Evolutionary conservation across 2,888 invertebrate species (phyloP).

Genomic region (Thera obeliscata): DNA sequence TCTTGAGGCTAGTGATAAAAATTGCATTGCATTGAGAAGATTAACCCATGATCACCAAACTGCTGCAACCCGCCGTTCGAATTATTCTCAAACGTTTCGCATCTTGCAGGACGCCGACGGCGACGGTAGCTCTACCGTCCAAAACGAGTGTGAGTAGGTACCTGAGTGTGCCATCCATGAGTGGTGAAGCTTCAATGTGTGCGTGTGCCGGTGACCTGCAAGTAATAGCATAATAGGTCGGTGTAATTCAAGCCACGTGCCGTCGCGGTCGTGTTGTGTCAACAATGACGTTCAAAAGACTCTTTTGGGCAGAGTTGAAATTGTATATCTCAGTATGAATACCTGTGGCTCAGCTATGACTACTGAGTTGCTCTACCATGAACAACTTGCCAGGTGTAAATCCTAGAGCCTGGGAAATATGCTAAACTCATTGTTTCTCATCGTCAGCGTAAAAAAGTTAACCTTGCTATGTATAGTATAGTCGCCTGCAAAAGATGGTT

Average conservation of each 20-base stretch:
- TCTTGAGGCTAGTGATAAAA: neutral
- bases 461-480: no score
- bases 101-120: neutral
- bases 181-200: conserved; percentile 17
- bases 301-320: conserved; percentile 15
- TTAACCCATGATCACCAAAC: neutral
- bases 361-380: neutral
- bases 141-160: neutral
- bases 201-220: conserved; percentile 31
- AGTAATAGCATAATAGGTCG: conserved; percentile 26
- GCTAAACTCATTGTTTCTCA: no score
- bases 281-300: conserved; percentile 32
- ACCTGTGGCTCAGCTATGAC: neutral
- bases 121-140: no score
- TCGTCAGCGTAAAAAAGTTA: no score
- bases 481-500: no score
- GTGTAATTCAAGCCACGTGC: conserved; percentile 42
- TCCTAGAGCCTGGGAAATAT: no score
- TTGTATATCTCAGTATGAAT: neutral
- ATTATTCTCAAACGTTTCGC: neutral
- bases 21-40: neutral
- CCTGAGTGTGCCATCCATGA: neutral
- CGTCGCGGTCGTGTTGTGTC: conserved; percentile 38
- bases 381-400: neutral
- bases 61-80: neutral